Evolutionary conservation across 2,113 vertebrate genomes (phyloP).

Genomic region (Thamnophis sirtalis): DNA sequence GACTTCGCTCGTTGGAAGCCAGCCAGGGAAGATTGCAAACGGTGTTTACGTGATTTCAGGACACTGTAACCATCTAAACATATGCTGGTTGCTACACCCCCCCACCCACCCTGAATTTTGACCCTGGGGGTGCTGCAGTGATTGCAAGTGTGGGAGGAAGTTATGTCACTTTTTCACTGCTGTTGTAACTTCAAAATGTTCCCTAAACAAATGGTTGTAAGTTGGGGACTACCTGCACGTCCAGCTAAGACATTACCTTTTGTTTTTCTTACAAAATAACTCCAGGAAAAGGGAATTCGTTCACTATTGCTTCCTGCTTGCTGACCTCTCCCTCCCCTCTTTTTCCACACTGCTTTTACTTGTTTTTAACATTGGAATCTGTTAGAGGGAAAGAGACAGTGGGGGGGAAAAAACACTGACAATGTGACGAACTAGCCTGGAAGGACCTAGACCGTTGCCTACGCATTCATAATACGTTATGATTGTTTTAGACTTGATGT

Average conservation of each 20-base stretch:
- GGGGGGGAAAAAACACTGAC: neutral
- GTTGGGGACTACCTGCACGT: neutral
- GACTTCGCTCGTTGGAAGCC: neutral
- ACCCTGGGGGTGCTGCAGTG: neutral
- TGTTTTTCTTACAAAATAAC: neutral
- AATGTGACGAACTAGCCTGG: neutral
- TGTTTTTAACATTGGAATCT: neutral
- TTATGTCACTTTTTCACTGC: neutral
- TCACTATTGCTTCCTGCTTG: neutral
- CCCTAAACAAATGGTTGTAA: neutral
- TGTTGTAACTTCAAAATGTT: neutral
- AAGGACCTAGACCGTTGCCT: neutral
- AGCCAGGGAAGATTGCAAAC: neutral
- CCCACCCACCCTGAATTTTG: neutral
- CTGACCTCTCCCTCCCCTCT: neutral
- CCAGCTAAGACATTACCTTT: neutral
- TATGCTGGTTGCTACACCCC: neutral
- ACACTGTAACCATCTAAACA: neutral
- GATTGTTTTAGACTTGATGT: neutral
- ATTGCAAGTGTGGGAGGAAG: neutral
- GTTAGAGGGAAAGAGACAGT: neutral
- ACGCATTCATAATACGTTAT: neutral
- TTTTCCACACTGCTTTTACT: neutral
- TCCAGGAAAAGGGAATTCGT: neutral
- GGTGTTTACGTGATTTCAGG: neutral